A percentile compares a stretch with the other conserved stretches of the same genome.
These are phyloP conservation scores for Limosa lapponica DNA, from an alignment of 2,797 vertebrate species.

Conservation along the genomic window DNA sequence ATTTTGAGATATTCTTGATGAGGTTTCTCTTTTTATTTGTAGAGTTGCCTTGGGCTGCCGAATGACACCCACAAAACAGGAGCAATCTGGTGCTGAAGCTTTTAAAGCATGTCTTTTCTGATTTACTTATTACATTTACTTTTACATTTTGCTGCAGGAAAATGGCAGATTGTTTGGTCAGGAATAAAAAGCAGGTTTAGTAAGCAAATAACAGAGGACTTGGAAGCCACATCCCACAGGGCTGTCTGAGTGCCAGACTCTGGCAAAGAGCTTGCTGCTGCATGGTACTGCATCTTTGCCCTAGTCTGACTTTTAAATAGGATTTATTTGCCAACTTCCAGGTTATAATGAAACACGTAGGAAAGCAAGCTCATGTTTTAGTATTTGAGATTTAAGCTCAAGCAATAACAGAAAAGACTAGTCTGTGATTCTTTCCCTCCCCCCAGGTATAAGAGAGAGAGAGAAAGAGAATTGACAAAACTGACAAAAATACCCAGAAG, in stretches of 20 bases:
- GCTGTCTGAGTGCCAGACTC: neutral
- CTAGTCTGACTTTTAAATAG: neutral
- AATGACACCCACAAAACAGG: neutral
- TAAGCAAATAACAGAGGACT: neutral
- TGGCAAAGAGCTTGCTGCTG: neutral
- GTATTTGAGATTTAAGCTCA: neutral
- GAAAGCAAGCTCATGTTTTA: neutral
- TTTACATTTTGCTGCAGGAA: neutral
- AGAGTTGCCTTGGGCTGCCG: neutral
- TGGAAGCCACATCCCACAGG: neutral
- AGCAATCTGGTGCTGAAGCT: neutral
- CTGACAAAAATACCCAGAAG: neutral
- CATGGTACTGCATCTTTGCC: neutral
- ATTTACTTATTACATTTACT: no score
- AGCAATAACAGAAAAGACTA: neutral
- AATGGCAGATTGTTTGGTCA: neutral
- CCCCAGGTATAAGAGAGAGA: neutral
- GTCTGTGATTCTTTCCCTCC: neutral
- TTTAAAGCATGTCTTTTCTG: neutral
- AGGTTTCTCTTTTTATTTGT: neutral
- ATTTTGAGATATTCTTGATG: neutral
- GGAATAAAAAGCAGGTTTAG: neutral
- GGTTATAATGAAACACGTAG: neutral
- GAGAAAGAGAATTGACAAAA: neutral
- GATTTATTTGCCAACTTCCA: neutral